Conservation (phyloP, 2,113 vertebrate species). For the Brachyistius frenatus region DNA sequence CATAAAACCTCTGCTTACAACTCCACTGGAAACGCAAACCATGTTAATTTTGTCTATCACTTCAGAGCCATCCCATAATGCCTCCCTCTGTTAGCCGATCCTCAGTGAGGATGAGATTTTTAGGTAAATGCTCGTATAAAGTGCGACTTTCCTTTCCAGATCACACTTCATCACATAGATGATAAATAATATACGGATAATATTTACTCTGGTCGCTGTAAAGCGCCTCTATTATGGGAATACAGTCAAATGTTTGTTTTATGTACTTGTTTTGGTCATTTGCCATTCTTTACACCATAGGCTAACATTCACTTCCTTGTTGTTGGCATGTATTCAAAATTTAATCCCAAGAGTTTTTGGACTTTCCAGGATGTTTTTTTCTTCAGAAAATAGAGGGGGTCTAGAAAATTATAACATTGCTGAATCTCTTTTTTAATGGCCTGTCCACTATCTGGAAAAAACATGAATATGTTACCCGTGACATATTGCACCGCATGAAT, state of each 20-base stretch:
- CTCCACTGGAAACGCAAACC: conserved; percentile 39
- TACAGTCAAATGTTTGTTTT: conserved; percentile 79
- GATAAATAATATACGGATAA: conserved; percentile 80
- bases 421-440: conserved; percentile 81
- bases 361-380: conserved; percentile 72
- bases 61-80: conserved; percentile 45
- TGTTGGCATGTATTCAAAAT: conserved; percentile 80
- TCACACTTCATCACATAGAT: conserved; percentile 80
- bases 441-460: conserved; percentile 80
- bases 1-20: conserved; percentile 45
- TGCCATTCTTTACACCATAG: conserved; percentile 82
- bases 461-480: conserved; percentile 81
- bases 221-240: conserved; percentile 76
- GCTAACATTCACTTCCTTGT: conserved; percentile 84
- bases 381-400: conserved; percentile 63
- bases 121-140: conserved; percentile 62
- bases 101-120: conserved; percentile 55
- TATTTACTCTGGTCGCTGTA: conserved; percentile 75
- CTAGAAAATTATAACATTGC: conserved; percentile 76
- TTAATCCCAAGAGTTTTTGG: conserved; percentile 69
- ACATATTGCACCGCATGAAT: conserved; percentile 82
- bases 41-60: conserved; percentile 30
- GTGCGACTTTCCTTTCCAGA: conserved; percentile 69
- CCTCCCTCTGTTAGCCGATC: conserved; percentile 52
- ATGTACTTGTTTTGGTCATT: conserved; percentile 81